Percentiles rank a stretch among this genome's conserved stretches.
Evolutionary conservation across 2,113 vertebrate genomes (phyloP).

Genomic region (Calypte anna): DNA sequence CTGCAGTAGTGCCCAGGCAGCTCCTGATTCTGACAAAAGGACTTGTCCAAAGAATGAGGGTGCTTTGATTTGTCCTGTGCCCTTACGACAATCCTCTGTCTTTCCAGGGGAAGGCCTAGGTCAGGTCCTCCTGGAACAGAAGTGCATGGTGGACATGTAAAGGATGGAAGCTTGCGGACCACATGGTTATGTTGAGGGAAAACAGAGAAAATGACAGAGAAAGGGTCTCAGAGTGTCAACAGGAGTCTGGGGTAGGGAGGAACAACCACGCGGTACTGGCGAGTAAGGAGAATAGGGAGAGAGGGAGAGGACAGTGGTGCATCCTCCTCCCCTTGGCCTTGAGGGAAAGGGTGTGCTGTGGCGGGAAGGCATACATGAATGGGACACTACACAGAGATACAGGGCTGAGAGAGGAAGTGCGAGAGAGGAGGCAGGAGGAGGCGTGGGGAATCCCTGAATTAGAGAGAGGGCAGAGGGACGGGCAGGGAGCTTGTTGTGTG

Average conservation of each 20-base stretch:
- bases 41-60: not conserved
- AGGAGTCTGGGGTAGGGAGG: not conserved
- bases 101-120: not conserved
- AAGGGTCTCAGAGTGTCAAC: not conserved
- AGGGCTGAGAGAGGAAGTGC: not conserved
- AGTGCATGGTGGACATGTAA: not conserved
- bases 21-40: not conserved
- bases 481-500: rapidly evolving
- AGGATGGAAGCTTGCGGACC: not conserved
- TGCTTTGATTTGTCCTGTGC: not conserved
- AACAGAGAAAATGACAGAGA: not conserved
- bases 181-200: not conserved
- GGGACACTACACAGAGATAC: not conserved
- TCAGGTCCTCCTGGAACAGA: not conserved
- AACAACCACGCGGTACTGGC: not conserved
- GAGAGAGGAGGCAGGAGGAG: not conserved
- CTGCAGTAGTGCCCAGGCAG: not conserved
- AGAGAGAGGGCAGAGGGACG: not conserved
- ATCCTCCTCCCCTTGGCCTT: not conserved
- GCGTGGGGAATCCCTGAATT: not conserved
- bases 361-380: not conserved
- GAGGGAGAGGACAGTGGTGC: not conserved
- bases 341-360: not conserved
- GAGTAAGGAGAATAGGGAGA: not conserved
- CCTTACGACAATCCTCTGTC: not conserved